Conservation (phyloP, 1,140 invertebrate species). For the Pentalonia nigronervosa region DNA sequence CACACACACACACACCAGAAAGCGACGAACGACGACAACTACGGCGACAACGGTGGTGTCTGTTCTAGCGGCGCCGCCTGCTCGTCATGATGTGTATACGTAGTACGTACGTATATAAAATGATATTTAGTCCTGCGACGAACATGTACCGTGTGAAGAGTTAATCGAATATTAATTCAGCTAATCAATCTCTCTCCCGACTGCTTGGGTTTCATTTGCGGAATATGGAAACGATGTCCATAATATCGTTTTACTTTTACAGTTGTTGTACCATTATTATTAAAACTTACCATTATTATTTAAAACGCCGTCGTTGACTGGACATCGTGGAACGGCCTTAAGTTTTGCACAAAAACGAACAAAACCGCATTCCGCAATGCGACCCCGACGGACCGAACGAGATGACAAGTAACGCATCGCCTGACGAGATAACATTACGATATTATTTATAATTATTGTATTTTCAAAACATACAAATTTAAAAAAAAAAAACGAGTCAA, state of each 20-base stretch:
- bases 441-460: not conserved
- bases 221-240: not conserved
- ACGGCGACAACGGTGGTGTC: not conserved
- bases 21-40: not conserved
- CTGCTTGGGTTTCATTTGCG: not conserved
- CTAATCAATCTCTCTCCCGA: not conserved
- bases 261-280: not conserved
- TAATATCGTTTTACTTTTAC: not conserved
- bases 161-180: conserved; percentile 16
- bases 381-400: not conserved
- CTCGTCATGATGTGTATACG: not conserved
- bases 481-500: not conserved
- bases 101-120: not conserved
- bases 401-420: conserved; percentile 37
- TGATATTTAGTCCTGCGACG: not conserved
- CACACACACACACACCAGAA: not conserved
- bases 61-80: conserved; percentile 11
- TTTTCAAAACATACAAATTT: not conserved
- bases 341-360: conserved; percentile 29
- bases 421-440: conserved; percentile 10
- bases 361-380: conserved; percentile 45
- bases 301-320: not conserved
- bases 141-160: not conserved
- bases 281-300: not conserved
- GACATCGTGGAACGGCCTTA: not conserved